Evolutionary conservation across 2,113 vertebrate species (phyloP).

Genomic region (Corythornis cristatus): DNA sequence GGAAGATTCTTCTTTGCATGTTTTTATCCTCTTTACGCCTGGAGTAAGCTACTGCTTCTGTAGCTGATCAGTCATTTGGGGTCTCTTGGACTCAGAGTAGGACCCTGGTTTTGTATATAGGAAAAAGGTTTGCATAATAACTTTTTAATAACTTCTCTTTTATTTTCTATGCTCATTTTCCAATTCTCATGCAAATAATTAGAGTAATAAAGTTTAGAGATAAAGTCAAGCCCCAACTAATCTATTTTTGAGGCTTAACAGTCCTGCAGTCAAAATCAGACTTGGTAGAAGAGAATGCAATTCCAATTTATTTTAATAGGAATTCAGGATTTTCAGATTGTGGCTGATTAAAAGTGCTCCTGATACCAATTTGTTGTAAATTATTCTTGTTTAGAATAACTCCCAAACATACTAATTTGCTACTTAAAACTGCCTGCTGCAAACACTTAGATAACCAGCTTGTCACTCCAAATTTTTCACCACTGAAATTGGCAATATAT

Average conservation of each 20-base stretch:
- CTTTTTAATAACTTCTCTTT: not conserved
- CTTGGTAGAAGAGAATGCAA: not conserved
- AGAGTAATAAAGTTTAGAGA: not conserved
- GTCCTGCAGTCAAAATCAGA: not conserved
- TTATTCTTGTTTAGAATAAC: conserved; percentile 25
- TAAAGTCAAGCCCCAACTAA: not conserved
- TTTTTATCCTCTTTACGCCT: not conserved
- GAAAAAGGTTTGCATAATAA: not conserved
- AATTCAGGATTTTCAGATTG: not conserved
- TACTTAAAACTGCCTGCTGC: conserved; percentile 6
- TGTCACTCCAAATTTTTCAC: not conserved
- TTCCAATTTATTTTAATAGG: conserved; percentile 29
- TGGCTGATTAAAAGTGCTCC: not conserved
- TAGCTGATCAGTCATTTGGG: not conserved
- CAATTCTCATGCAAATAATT: not conserved
- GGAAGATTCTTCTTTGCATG: not conserved
- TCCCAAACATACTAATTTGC: not conserved
- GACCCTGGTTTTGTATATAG: not conserved
- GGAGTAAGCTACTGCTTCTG: not conserved
- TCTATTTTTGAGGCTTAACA: not conserved
- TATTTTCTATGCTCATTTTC: not conserved
- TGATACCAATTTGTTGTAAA: not conserved
- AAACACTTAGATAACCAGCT: conserved; percentile 4
- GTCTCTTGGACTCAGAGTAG: not conserved
- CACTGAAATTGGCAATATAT: not conserved